These are phyloP conservation scores for Amorpha juglandis DNA, from an alignment of 2,888 invertebrate genomes.

Conservation along the genomic window DNA sequence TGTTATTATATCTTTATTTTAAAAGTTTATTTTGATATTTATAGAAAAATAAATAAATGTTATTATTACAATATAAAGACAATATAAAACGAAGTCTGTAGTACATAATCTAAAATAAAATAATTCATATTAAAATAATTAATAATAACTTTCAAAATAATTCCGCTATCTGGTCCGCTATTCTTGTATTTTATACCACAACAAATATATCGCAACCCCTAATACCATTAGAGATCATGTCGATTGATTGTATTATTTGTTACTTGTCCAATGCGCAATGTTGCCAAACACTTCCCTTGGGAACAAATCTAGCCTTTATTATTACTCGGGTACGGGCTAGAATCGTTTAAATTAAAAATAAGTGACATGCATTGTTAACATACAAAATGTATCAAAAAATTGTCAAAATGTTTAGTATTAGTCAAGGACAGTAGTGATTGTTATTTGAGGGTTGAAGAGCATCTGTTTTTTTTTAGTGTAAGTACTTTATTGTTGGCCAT, in stretches of 20 bases:
- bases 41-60: too few species aligned
- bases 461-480: not conserved
- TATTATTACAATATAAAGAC: too few species aligned
- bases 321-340: fast-evolving
- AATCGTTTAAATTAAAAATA: not conserved
- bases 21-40: too few species aligned
- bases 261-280: constrained; percentile 53
- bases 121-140: too few species aligned
- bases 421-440: not conserved
- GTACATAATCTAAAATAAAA: too few species aligned
- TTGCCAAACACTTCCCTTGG: constrained; percentile 27
- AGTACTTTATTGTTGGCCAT: constrained; percentile 9
- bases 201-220: constrained; percentile 58
- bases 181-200: constrained; percentile 41
- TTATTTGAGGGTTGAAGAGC: not conserved
- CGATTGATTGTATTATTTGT: constrained; percentile 71
- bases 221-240: constrained; percentile 76
- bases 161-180: constrained; percentile 40
- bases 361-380: constrained; percentile 3
- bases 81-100: too few species aligned
- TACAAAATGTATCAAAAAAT: constrained; percentile 40
- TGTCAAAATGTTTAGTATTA: constrained; percentile 7
- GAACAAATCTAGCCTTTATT: not conserved
- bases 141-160: too few species aligned
- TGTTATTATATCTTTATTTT: too few species aligned